Evolutionary conservation across 2,888 invertebrate genomes (phyloP), one percentile per base, ranked within the genome.

Genomic region (Plagiodera versicolora): DNA sequence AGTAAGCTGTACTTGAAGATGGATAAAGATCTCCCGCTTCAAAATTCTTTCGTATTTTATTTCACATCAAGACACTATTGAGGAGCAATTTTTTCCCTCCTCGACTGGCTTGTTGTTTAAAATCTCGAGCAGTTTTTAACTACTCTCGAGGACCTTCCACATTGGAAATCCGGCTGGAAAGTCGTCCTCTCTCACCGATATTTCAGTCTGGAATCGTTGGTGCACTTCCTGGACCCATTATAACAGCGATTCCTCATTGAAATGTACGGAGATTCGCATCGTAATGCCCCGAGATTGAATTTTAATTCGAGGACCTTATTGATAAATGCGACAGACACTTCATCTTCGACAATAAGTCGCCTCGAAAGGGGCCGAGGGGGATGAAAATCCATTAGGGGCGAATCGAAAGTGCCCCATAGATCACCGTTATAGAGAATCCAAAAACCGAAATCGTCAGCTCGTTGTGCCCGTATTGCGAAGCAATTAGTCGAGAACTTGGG

Each of bases 401-500:
- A 67, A 66, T 67, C 61, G 65, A 66, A 65, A 65, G 66, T 65
- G 65, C 67, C 47, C 46, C 54, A 67, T 68, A 63, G 64, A 68
- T 70, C 66, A 66, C 57, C 59, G 62, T 64, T 64, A 61, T 62
- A 58, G 60, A 58, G 60, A 45, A 46, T 58, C 60, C 56, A 65
- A 65, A 60, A 61, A 63, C 58, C 52, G 51, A 58, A 39, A 58
- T 48, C 51, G 39, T 49, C 52, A 52, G 48, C 55, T 47, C 44
- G 28, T 16, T 58, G 46, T 30, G 51, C 60, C 65, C 70, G 69
- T 69, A 69, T 70, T 72, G 70, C 69, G 67, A 68, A 70, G 69
- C 67, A 70, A 71, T 71, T 71, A 72, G 72, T 60, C 60, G 56
- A 58, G 64, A 65, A 65, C 66, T 66, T 68, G 67, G 58, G 65